phyloP scores from a whole-genome alignment of 2,113 vertebrate genomes.

The Gymnocephalus cernua region DNA sequence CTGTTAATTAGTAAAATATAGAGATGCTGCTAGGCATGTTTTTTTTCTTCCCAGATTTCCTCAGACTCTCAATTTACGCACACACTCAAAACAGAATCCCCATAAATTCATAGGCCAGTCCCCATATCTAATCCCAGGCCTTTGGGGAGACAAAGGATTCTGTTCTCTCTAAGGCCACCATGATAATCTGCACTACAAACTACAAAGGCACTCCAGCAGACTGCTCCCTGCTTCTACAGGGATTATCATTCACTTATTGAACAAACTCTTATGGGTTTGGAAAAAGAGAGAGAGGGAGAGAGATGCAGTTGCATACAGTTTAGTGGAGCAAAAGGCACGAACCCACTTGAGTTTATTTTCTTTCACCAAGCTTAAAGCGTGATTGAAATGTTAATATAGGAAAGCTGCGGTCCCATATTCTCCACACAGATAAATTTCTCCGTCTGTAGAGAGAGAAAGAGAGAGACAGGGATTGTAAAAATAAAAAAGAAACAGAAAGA shows the following conservation, averaged over 20 bases:
- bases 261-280: conserved; percentile 59
- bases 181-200: conserved; percentile 77
- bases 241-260: conserved; percentile 82
- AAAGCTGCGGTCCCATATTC: conserved; percentile 53
- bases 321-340: conserved; percentile 70
- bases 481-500: conserved; percentile 34
- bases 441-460: conserved; percentile 39
- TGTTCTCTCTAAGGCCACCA: conserved; percentile 72
- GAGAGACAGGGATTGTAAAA: conserved; percentile 39
- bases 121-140: conserved; percentile 73
- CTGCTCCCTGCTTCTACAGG: conserved; percentile 71
- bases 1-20: not conserved
- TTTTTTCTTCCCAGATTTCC: conserved; percentile 1
- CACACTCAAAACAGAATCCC: conserved; percentile 37
- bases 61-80: not conserved
- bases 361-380: conserved; percentile 65
- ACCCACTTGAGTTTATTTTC: conserved; percentile 76
- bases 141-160: conserved; percentile 77
- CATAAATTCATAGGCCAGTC: conserved; percentile 62
- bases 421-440: conserved; percentile 63
- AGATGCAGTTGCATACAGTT: conserved; percentile 70
- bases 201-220: conserved; percentile 74
- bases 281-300: conserved; percentile 28
- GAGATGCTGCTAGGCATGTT: not conserved
- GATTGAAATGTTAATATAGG: conserved; percentile 81